phyloP scores from a whole-genome alignment of 2,797 vertebrate genomes.

The Vireo griseus region DNA sequence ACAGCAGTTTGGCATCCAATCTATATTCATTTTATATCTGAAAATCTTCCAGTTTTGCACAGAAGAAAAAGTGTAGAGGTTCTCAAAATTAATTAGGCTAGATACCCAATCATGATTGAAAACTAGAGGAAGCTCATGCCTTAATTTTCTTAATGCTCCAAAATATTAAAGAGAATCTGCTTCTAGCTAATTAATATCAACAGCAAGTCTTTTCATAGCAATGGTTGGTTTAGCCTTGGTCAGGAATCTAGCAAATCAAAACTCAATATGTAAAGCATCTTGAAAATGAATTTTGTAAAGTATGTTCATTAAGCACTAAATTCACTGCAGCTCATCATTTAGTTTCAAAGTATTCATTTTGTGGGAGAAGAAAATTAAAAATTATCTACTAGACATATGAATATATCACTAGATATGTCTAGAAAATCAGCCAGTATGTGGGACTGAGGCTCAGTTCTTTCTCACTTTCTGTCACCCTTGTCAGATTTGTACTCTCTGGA shows the following conservation, averaged over 20 bases:
- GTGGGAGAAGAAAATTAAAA: neutral
- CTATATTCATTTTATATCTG: neutral
- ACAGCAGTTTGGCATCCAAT: neutral
- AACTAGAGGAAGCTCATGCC: neutral
- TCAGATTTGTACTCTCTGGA: neutral
- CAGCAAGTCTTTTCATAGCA: neutral
- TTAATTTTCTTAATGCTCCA: neutral
- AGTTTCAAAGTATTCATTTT: neutral
- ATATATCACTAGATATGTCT: neutral
- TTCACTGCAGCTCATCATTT: neutral
- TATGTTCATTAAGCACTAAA: neutral
- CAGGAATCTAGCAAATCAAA: neutral
- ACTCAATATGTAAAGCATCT: neutral
- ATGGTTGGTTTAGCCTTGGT: neutral
- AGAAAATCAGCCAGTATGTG: neutral
- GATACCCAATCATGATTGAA: fast-evolving
- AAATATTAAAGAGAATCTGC: neutral
- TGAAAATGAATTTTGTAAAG: neutral
- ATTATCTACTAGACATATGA: neutral
- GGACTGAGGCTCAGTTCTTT: neutral
- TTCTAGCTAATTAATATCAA: neutral
- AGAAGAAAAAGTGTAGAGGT: neutral
- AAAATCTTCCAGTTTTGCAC: neutral
- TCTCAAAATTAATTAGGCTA: neutral
- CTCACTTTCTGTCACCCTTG: neutral